Conservation (phyloP, 2,113 vertebrate genomes). For the Sinocyclocheilus anophthalmus region DNA sequence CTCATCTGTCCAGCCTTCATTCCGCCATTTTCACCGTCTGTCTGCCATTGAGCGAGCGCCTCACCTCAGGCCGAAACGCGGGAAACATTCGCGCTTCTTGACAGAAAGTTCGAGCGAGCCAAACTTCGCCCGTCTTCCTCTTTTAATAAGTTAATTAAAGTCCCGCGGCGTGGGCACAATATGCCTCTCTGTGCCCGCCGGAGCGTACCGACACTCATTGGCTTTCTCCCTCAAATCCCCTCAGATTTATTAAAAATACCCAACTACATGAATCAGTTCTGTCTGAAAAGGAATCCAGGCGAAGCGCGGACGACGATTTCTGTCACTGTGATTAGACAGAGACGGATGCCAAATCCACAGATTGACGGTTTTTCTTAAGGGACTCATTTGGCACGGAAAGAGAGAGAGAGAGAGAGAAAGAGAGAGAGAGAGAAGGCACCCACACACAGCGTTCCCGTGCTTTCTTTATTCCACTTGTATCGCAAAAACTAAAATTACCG, state of each 20-base stretch:
- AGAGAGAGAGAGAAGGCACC: background rate
- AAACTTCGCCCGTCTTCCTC: slow-evolving; percentile 35
- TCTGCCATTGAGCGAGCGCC: background rate
- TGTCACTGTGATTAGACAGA: slow-evolving; percentile 54
- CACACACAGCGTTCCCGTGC: background rate
- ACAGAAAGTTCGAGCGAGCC: slow-evolving; percentile 40
- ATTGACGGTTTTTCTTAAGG: slow-evolving; percentile 52
- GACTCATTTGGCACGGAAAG: slow-evolving; percentile 45
- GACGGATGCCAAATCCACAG: slow-evolving; percentile 48
- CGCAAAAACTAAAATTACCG: slow-evolving; percentile 31
- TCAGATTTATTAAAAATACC: slow-evolving; percentile 60
- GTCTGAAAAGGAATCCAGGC: slow-evolving; percentile 48
- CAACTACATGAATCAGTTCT: slow-evolving; percentile 46
- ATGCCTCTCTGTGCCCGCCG: slow-evolving; percentile 47
- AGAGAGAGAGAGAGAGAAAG: background rate
- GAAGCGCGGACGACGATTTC: slow-evolving; percentile 53
- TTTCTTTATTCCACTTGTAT: slow-evolving; percentile 26
- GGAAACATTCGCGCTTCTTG: background rate
- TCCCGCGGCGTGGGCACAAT: slow-evolving; percentile 45
- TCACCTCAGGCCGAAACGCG: background rate
- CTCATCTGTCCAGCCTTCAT: slow-evolving; percentile 30
- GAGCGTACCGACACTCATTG: slow-evolving; percentile 58
- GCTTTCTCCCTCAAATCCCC: slow-evolving; percentile 56
- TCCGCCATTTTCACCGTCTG: background rate
- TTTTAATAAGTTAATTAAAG: slow-evolving; percentile 57